Base-by-base conservation (phyloP, 1,140 invertebrate species). In the Bombus breviceps region DNA sequence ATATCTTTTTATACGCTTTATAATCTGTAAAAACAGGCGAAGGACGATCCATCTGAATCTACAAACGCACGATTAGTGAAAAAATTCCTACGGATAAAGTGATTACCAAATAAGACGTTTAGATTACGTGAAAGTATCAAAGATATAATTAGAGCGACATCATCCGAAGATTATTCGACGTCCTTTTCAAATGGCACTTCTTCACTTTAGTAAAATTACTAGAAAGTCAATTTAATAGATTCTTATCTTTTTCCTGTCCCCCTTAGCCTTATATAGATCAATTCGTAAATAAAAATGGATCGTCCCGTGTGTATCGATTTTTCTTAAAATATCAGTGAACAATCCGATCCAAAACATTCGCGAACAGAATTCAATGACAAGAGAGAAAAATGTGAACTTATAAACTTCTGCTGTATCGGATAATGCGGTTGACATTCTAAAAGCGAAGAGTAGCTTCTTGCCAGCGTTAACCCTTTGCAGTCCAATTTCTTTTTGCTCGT, bases 381-480 rank as follows among this genome's bases (percentile, higher is more conserved):
- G 28, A 73, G 28, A 43, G 71, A 73, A 22, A 47, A 18, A 10
- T 22, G n/a, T 43, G 8, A 72, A 32, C 39, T 72, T 41, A 72
- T 43, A 43, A 72, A 43, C 1, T 43, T 43, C 9, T n/a, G 39
- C 28, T 43, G 28, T 43, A 43, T 72, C 39, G n/a, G 10, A 43
- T 73, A 73, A 73, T 34, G n/a, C 43, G 73, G 9, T 43, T 47
- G n/a, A 75, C 18, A 32, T 25, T 57, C 32, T 34, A 34, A 76
- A 76, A 9, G 47, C 74, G 47, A 37, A 76, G 53, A 76, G 59
- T 34, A 13, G 25, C 34, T 32, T 34, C 37, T 39, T 37, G 68
- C 25, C 22, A 39, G 59, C 32, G 37, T 78, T 66, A 71, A 81
- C 68, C 66, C 79, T 81, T 57, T 53, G 68, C 79, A 72, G 10